These are phyloP conservation scores for Myiotriccus ornatus DNA, from an alignment of 2,797 vertebrate species.

Conservation along the genomic window DNA sequence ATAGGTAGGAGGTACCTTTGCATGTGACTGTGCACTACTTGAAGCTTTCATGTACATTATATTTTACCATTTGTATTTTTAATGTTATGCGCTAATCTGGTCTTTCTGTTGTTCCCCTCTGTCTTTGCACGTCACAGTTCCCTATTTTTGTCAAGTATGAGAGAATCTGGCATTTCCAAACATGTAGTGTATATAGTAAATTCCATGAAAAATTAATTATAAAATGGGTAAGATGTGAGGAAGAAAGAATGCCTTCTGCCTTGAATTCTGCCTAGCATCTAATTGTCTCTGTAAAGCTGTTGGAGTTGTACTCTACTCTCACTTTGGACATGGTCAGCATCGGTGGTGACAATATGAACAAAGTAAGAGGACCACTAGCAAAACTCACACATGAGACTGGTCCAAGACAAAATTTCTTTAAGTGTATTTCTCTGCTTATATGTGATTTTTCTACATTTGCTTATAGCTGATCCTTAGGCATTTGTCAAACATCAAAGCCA, in stretches of 20 bases:
- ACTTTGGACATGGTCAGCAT: background rate
- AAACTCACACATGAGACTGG: background rate
- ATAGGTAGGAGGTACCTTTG: slow-evolving; percentile 11
- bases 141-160: background rate
- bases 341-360: background rate
- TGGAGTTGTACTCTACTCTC: background rate
- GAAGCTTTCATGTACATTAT: background rate
- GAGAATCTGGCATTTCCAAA: background rate
- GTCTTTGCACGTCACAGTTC: background rate
- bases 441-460: background rate
- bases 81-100: background rate
- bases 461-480: background rate
- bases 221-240: background rate
- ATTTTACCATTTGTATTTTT: background rate
- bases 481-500: background rate
- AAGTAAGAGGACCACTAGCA: background rate
- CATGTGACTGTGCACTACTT: background rate
- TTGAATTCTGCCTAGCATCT: background rate
- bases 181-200: background rate
- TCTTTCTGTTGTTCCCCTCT: background rate
- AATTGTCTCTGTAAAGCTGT: background rate
- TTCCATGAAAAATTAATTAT: background rate
- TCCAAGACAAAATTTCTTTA: background rate
- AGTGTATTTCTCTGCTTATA: background rate
- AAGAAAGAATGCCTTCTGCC: background rate